A percentile compares a stretch with the other conserved stretches of the same genome.
phyloP scores from a whole-genome alignment of 1,140 invertebrate genomes.

The Platorchestia sp. region DNA sequence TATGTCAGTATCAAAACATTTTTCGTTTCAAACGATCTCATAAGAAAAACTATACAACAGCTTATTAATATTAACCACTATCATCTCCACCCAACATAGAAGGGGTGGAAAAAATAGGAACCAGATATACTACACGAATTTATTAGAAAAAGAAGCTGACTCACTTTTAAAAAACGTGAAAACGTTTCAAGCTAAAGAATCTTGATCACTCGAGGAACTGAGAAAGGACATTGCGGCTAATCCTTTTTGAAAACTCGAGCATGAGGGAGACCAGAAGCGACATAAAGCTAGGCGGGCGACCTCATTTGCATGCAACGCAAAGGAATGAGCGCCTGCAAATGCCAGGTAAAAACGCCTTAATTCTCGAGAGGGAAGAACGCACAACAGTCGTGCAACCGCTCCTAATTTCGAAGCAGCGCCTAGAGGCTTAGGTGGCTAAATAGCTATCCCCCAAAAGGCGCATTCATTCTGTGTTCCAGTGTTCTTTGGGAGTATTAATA shows the following conservation, averaged over 20 bases:
- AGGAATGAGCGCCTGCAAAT: neutral
- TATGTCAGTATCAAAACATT: neutral
- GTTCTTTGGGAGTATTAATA: neutral
- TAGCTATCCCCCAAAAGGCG: neutral
- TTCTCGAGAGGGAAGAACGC: neutral
- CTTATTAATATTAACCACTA: neutral
- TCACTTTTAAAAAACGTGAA: neutral
- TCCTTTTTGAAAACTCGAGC: neutral
- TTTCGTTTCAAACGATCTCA: neutral
- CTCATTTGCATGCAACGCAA: neutral
- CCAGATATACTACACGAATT: neutral
- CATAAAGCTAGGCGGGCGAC: neutral
- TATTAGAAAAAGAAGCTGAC: neutral
- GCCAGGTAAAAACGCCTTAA: slow-evolving; percentile 6
- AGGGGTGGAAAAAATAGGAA: neutral
- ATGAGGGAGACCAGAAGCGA: neutral
- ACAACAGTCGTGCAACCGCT: neutral
- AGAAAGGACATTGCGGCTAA: neutral
- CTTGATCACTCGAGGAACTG: neutral
- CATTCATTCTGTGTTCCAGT: neutral
- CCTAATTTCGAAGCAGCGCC: neutral
- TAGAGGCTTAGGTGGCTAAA: neutral
- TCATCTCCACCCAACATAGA: too few relatives aligned
- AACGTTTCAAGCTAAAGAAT: neutral
- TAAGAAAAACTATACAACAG: neutral